Percentiles rank a stretch among this genome's conserved stretches.
Evolutionary conservation across 2,113 vertebrate species (phyloP).

Genomic region (Hypanus sabinus): DNA sequence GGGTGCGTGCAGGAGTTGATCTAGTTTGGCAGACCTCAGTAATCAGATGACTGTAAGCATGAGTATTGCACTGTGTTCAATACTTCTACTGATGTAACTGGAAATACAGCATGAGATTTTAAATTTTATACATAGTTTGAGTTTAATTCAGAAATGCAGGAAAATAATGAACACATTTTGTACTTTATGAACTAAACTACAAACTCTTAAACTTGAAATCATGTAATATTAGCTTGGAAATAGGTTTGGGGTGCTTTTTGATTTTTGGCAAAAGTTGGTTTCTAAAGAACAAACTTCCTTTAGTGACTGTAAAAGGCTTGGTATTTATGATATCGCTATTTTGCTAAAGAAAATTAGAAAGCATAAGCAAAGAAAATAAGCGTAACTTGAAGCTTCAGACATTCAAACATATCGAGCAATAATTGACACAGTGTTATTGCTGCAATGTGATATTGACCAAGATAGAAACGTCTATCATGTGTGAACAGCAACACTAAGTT

Average conservation of each 20-base stretch:
- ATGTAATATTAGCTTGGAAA: constrained; percentile 40
- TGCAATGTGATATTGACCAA: constrained; percentile 28
- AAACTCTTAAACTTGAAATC: constrained; percentile 56
- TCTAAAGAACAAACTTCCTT: constrained; percentile 4
- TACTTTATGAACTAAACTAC: constrained; percentile 49
- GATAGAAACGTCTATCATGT: neutral
- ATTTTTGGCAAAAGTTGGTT: constrained; percentile 8
- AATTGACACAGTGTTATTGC: constrained; percentile 35
- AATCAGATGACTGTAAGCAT: constrained; percentile 42
- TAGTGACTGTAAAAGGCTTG: neutral
- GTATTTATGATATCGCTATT: constrained; percentile 23
- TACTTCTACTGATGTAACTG: constrained; percentile 55
- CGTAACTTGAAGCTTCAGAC: constrained; percentile 41
- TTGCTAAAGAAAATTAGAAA: constrained; percentile 17
- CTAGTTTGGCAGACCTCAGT: constrained; percentile 50
- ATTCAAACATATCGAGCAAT: constrained; percentile 54
- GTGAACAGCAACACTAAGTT: constrained; percentile 18
- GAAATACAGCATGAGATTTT: constrained; percentile 55
- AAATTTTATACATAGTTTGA: constrained; percentile 51
- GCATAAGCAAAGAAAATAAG: constrained; percentile 1
- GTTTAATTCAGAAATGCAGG: constrained; percentile 54
- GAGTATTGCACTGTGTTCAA: constrained; percentile 55
- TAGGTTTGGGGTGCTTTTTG: constrained; percentile 1
- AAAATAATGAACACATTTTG: constrained; percentile 49
- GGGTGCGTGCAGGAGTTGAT: constrained; percentile 42